These are phyloP conservation scores for Lasioglossum lativentre DNA, from an alignment of 2,888 invertebrate genomes.

Conservation along the genomic window DNA sequence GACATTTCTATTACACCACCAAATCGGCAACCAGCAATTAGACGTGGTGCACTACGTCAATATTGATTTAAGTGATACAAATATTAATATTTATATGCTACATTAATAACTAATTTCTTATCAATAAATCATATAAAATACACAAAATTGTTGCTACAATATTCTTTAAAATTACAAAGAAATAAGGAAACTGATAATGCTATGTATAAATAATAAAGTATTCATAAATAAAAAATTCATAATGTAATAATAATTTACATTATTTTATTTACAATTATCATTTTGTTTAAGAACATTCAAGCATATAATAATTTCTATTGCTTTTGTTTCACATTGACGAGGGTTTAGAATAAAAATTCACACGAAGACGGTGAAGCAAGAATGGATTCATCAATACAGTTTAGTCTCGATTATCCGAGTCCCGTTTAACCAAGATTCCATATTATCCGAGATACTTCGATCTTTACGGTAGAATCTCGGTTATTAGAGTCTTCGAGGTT, in stretches of 20 bases:
- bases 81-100: conserved; percentile 18
- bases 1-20: conserved; percentile 98
- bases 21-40: conserved; percentile 88
- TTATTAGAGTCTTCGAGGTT: no score
- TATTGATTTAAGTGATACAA: conserved; percentile 72
- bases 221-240: not conserved
- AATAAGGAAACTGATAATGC: not conserved
- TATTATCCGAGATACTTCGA: no score
- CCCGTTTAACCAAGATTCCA: no score
- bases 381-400: no score
- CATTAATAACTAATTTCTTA: conserved; percentile 30
- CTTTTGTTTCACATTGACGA: not conserved
- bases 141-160: not conserved
- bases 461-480: no score
- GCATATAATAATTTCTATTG: not conserved
- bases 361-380: no score
- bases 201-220: not conserved
- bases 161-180: not conserved
- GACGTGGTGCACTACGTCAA: conserved; percentile 88
- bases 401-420: no score
- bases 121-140: conserved; percentile 29
- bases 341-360: not conserved
- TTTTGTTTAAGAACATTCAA: not conserved
- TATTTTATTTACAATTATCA: not conserved
- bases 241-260: not conserved